Base-by-base conservation (phyloP, 2,113 vertebrate genomes). In the Oxyruncus cristatus region DNA sequence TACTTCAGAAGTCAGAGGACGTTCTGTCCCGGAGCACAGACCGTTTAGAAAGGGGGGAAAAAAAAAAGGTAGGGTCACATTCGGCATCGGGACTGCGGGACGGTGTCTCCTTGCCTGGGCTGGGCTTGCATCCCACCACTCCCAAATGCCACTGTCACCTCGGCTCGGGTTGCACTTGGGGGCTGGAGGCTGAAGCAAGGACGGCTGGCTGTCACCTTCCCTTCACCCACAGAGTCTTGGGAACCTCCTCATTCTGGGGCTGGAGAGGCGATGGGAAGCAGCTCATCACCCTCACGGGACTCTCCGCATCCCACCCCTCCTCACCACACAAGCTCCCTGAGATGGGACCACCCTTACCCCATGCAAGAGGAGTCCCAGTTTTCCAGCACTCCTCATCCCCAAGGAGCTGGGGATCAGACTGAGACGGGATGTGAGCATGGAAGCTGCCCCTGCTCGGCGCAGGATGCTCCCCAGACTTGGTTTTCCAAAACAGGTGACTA, bases 1-100 rank as follows among this genome's bases (percentile, higher is more conserved):
- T 93, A 94, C 90, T 95, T 97, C 71, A 91, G 88, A 79, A 93
- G 95, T 96, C 92, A 97, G 93, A 95, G 95, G 93, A 96, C 95
- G 16, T 97, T 96, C 95, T 95, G 95, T 97, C 81, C 95, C 72
- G 68, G 46, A 94, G 73, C 1, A 0, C 52, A 92, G 77, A 89
- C 21, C 4, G 3, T 92, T 94, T 68, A 72, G 85, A 78, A 81
- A 68, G 41, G 1, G 6, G 18, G 14, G 13, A 21, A 55, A 73
- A 35, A 90, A 65, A 89, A 14, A 59, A 91, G 77, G 93, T 93
- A 93, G 39, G 66, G 96, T 47, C 87, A 76, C 41, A 80, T 62
- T 87, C 0, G 1, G 65, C 3, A 11, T 55, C 12, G 24, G 89
- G 53, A 62, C 0, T 22, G 84, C 8, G 27, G 89, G 53, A 62